Evolutionary conservation across 2,113 vertebrate genomes (phyloP), one percentile per base, ranked within the genome.

Genomic region (Trochalopteron elliotii): DNA sequence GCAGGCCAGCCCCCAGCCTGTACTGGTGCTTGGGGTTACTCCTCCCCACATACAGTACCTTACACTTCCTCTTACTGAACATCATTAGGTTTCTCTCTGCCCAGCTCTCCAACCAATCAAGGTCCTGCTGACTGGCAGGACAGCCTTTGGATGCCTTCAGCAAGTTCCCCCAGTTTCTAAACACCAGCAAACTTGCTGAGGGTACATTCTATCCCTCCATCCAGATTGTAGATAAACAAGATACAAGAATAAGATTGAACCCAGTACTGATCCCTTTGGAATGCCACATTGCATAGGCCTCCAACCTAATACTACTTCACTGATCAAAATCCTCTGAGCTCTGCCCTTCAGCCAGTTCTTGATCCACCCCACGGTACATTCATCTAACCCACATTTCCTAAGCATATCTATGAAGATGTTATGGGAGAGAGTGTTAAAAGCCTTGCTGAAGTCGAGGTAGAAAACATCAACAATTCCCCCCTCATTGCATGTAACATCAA

Each of bases 151-250:
- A 23, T 56, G 8, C 17, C 39, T 35, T 15, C 4, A 12, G 9
- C 0, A 2, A 49, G 7, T 56, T 14, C 5, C 7, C 10, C 14
- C 10, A n/a, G 5, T n/a, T 47, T 70, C 65, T 27, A 17, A 63
- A n/a, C 24, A 25, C 5, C 49, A 70, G 7, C 5, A 70, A 47
- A 39, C 16, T 35, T 69, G 15, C 17, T 40, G 30, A 71, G 24
- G 16, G 6, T 40, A 21, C 5, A n/a, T 24, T 69, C 40, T 27
- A 18, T 40, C 20, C 40, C 30, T 71, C 35, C 0, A 0, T 56
- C 4, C 6, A 31, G 33, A 24, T 1, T 42, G 21, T 11, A 72
- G 31, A 42, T 25, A 64, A 49, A 71, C 30, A 56, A 35, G 20
- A 27, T 49, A 49, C 7, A 49, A 24, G 35, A 42, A 15, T 30